A percentile compares a stretch with the other conserved stretches of the same genome.
These are phyloP conservation scores for Trichonephila clavata DNA, from an alignment of 1,140 invertebrate genomes.

Conservation along the genomic window DNA sequence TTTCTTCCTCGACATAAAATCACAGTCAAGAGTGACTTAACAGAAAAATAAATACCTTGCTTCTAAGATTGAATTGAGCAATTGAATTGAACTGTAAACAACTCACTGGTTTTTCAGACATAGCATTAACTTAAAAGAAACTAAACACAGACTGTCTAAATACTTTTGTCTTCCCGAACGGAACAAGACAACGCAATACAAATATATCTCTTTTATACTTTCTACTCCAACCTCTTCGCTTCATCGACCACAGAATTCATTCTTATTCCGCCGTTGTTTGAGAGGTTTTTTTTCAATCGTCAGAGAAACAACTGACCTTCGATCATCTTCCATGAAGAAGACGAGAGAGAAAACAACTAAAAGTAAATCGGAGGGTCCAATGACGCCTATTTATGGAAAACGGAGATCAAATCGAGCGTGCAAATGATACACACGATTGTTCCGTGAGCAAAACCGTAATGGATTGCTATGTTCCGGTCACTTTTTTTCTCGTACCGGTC, in stretches of 20 bases:
- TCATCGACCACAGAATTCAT: background rate
- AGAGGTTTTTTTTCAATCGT: background rate
- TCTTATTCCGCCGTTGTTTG: background rate
- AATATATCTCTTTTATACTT: background rate
- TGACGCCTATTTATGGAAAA: background rate
- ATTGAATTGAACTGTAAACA: no score
- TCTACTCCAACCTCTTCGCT: background rate
- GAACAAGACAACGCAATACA: no score
- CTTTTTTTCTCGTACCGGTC: background rate
- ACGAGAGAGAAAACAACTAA: background rate
- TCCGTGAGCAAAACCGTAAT: background rate
- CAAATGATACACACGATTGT: slow-evolving; percentile 1
- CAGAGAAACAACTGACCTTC: background rate
- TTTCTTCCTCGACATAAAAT: no score
- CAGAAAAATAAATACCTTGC: no score
- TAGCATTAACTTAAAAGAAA: no score
- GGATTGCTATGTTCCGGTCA: background rate
- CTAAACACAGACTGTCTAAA: no score
- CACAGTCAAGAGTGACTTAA: no score
- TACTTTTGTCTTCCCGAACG: no score
- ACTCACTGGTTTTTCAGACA: no score
- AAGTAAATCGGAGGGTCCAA: background rate
- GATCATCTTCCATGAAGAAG: background rate
- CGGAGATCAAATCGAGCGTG: background rate
- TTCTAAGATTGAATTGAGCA: no score